Conservation (phyloP, 2,888 invertebrate species). For the Nephrotoma appendiculata region DNA sequence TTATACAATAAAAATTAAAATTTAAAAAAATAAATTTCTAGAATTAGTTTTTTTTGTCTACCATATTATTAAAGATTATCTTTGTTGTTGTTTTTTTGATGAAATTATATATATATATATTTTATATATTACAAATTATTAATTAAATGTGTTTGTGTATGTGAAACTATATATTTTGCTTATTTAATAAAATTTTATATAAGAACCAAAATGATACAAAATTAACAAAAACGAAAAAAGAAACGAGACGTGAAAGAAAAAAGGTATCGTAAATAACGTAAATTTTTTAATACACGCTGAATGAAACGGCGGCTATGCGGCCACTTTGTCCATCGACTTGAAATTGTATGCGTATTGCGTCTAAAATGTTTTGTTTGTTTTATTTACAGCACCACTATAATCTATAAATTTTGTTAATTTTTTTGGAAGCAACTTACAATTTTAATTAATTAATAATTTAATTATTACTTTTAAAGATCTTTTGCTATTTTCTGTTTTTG, state of each 20-base stretch:
- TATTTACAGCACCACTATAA: constrained; percentile 1
- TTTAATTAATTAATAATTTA: not conserved
- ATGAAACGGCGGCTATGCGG: not conserved
- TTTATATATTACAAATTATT: not conserved
- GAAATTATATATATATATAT: not conserved
- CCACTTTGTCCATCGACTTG: not conserved
- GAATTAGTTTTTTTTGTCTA: not conserved
- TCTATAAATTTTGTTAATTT: not conserved
- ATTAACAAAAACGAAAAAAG: not conserved
- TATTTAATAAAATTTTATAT: not conserved
- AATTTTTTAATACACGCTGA: not conserved
- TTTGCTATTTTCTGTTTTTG: not conserved
- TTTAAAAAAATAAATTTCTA: not conserved
- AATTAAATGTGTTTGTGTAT: not conserved
- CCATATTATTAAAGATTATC: not conserved
- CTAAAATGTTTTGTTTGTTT: not conserved
- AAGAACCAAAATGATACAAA: not conserved
- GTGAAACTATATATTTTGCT: not conserved
- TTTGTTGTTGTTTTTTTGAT: not conserved
- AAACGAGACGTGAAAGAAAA: not conserved
- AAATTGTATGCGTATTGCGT: not conserved
- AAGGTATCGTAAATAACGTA: not conserved
- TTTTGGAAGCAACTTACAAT: constrained; percentile 5
- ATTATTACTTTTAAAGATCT: not conserved
- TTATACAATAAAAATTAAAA: not conserved